Base-by-base conservation (phyloP, 2,888 invertebrate species). In the Acleris sparsana region DNA sequence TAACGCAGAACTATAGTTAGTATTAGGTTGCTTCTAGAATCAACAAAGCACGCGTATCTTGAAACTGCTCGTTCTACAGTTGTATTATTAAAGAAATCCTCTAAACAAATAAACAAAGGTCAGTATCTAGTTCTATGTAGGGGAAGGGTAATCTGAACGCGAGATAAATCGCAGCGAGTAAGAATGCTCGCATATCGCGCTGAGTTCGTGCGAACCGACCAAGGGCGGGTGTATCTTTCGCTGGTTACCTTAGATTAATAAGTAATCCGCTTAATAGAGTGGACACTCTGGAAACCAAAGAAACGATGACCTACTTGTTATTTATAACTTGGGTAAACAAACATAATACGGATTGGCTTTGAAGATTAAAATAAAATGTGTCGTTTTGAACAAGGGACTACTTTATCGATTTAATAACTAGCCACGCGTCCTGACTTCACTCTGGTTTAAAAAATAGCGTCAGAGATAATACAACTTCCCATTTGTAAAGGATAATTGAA, bases 161-260 rank as follows among this genome's bases (percentile, higher is more conserved):
- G 79, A 79, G 81, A 83, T 84, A 80, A 79, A 78, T 77, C 73
- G 74, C 65, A 72, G 71, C 73, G 68, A 72, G 78, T 76, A 75
- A 76, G 77, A 76, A 78, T 75, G 75, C 71, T 70, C 72, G 77
- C 78, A 76, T 86, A 87, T 85, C 86, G 80, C 69, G 65, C 64
- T 62, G 75, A 80, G 82, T 87, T 88, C 88, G 88, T 89, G 88
- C 88, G 75, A 77, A 78, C 79, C 75, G 77, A 73, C 72, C 75
- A 74, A 76, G 73, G 75, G 75, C 72, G 72, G 72, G 75, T 77
- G 77, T 87, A 86, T 87, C 86, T 61, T 62, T 66, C 62, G 25
- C 57, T 44, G 7, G 56, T 52, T 57, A 62, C 61, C 66, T 57
- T 57, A 62, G 66, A 66, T 57, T 57, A 61, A 61, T 56, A 66